Evolutionary conservation across 2,888 invertebrate genomes (phyloP).

Genomic region (Cheilosia vulpina): DNA sequence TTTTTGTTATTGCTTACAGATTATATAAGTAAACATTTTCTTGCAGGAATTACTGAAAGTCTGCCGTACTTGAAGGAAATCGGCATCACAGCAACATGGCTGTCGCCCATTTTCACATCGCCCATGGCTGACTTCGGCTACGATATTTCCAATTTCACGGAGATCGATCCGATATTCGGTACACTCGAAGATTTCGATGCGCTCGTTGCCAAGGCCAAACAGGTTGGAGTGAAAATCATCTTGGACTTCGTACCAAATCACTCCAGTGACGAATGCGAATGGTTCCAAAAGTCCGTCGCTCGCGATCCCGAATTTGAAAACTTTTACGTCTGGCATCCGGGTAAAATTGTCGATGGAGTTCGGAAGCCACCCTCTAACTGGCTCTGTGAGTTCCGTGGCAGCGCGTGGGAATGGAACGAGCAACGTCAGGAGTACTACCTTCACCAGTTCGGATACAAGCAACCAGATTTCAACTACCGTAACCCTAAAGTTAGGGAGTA

Average conservation of each 20-base stretch:
- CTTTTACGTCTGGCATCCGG: conserved; percentile 91
- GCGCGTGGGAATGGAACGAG: conserved; percentile 89
- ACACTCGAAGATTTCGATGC: conserved; percentile 88
- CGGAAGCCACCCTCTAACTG: conserved; percentile 89
- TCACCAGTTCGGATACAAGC: conserved; percentile 86
- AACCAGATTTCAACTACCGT: conserved; percentile 88
- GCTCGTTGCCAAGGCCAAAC: conserved; percentile 85
- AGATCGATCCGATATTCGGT: conserved; percentile 89
- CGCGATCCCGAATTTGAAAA: conserved; percentile 87
- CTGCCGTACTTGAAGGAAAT: conserved; percentile 88
- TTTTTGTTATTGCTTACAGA: not conserved
- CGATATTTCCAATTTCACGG: conserved; percentile 89
- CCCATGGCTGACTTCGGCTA: conserved; percentile 92
- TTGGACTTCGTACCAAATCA: conserved; percentile 91
- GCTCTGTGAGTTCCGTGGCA: conserved; percentile 84
- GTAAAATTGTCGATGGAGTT: conserved; percentile 79
- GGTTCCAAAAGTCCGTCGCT: conserved; percentile 91
- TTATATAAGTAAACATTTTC: not conserved
- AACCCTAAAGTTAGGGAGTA: conserved; percentile 83
- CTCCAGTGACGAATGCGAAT: conserved; percentile 91
- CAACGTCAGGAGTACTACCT: conserved; percentile 86
- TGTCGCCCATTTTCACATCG: conserved; percentile 90
- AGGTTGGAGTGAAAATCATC: conserved; percentile 86
- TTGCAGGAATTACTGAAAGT: conserved; percentile 86
- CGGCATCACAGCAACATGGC: conserved; percentile 88